Evolutionary conservation across 2,797 vertebrate genomes (phyloP).

Genomic region (Anguilla obscura): DNA sequence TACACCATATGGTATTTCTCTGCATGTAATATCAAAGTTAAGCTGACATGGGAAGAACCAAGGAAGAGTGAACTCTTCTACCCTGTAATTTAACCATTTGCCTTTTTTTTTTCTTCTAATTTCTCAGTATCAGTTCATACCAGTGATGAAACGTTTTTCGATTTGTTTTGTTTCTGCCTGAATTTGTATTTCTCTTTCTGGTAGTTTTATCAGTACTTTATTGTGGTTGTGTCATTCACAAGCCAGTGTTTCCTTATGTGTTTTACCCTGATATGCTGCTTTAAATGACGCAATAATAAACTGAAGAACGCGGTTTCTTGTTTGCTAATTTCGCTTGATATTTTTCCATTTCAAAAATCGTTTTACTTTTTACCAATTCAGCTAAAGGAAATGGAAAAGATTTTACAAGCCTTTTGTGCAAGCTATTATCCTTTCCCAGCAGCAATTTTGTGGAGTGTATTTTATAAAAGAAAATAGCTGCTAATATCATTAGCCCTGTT

Average conservation of each 20-base stretch:
- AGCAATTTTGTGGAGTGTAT: not conserved
- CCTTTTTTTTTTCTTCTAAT: constrained; percentile 7
- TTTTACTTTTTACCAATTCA: not conserved
- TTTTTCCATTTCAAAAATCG: not conserved
- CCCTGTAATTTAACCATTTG: constrained; percentile 16
- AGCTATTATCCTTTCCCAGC: not conserved
- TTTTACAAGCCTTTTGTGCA: constrained; percentile 2
- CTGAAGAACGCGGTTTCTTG: not conserved
- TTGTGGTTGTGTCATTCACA: not conserved
- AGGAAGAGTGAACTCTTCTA: constrained; percentile 16
- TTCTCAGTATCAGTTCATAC: constrained; percentile 12
- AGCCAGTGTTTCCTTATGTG: constrained; percentile 4
- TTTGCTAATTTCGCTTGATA: not conserved
- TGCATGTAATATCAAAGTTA: constrained; percentile 17
- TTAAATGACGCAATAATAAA: constrained; percentile 1
- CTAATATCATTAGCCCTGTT: constrained; percentile 6
- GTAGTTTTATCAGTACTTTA: not conserved
- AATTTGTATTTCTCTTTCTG: not conserved
- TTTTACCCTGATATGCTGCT: not conserved
- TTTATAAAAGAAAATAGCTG: not conserved
- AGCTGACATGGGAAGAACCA: not conserved
- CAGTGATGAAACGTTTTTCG: not conserved
- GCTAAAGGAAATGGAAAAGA: constrained; percentile 13
- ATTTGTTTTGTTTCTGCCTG: not conserved
- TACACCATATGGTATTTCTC: constrained; percentile 9